Base-by-base conservation (phyloP, 2,797 vertebrate species). In the Tolypeutes matacus region DNA sequence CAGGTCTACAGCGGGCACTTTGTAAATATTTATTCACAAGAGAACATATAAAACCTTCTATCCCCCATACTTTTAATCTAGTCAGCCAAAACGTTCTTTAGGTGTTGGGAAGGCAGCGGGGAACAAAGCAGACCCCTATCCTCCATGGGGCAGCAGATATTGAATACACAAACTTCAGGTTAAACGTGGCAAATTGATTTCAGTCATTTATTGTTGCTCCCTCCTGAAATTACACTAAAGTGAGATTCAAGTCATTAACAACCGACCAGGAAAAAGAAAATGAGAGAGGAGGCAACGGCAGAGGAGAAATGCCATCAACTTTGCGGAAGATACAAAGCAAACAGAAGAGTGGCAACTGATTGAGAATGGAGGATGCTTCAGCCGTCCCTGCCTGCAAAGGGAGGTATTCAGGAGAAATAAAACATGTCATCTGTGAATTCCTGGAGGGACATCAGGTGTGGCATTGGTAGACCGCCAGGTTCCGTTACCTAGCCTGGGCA, bases 231-330 rank as follows among this genome's bases (percentile, higher is more conserved):
- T 62, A 73, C 31, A 75, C 15, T 76, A 46, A 81, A n/a, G 15
- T 58, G 20, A 82, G 36, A 78, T 42, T 82, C 56, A 53, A n/a
- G 53, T 86, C 51, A 29, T 46, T 64, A 75, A 49, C 89, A 93
- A 58, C 42, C 46, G 42, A 91, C 39, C 25, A 73, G 23, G 42
- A 58, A 46, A 69, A 62, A 36, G 23, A 64, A 93, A 69, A 17
- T 31, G 34, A 29, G 76, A 86, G 49, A 91, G 62, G 73, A 27
- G 29, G 89, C 49, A 67, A 58, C 11, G 67, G 65, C 29, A 42
- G 31, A 73, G 58, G 31, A 20, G 46, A 85, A 76, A 31, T 34
- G 31, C 31, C 36, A 76, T 89, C 39, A 15, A 13, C 49, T 70
- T 65, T 69, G 9, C 49, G 69, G 39, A 39, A 86, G 70, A 81